phyloP scores from a whole-genome alignment of 1,140 invertebrate species.

The Formica selysi region DNA sequence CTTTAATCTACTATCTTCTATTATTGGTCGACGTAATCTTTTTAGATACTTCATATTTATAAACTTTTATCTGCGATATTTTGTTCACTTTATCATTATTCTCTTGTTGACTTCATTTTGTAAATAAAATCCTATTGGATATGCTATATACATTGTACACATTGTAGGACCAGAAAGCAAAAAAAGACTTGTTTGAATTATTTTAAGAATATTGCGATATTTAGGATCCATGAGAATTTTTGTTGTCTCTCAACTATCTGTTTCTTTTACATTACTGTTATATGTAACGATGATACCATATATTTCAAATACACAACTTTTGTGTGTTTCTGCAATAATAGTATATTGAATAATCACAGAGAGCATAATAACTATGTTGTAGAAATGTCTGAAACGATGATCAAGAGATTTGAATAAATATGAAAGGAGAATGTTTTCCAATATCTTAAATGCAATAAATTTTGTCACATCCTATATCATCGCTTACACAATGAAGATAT shows the following conservation, averaged over 20 bases:
- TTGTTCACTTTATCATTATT: constrained; percentile 21
- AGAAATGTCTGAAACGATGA: constrained; percentile 26
- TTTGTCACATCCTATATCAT: neutral
- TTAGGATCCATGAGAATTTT: constrained; percentile 16
- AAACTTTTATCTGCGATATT: constrained; percentile 27
- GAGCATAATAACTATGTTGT: constrained; percentile 31
- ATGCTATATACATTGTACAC: constrained; percentile 26
- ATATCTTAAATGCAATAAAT: neutral
- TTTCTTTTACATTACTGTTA: constrained; percentile 41
- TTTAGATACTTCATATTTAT: constrained; percentile 8
- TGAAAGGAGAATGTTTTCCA: constrained; percentile 7
- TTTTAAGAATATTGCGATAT: constrained; percentile 4
- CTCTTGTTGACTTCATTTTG: constrained; percentile 38
- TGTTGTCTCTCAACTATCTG: neutral
- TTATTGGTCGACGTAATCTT: neutral
- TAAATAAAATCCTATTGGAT: constrained; percentile 51
- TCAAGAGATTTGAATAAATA: constrained; percentile 27
- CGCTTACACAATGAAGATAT: neutral
- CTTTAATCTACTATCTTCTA: constrained; percentile 26
- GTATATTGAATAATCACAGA: constrained; percentile 40
- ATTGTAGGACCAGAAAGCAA: constrained; percentile 36
- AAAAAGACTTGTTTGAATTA: constrained; percentile 51
- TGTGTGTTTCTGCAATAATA: constrained; percentile 25
- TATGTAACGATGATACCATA: constrained; percentile 24
- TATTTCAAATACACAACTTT: constrained; percentile 42